Evolutionary conservation across 2,888 invertebrate genomes (phyloP), one percentile per base, ranked within the genome.

Genomic region (Carpatolechia fugitivella): DNA sequence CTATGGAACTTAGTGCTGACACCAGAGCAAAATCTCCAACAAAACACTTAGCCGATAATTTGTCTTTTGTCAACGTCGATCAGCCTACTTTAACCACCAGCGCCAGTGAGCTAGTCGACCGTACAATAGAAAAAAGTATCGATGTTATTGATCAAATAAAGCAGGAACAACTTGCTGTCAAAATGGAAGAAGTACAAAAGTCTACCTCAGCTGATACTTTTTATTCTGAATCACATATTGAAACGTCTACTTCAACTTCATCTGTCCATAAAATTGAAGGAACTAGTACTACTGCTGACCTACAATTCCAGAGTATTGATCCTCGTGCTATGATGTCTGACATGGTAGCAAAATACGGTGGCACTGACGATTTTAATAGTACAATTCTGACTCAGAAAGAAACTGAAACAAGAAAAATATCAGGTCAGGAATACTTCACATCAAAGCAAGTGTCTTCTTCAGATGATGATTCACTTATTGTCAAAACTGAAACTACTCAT

Each of bases 61-160:
- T 89, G 18, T 77, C 89, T 31, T 91, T 91, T 60, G 77, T 90
- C 5, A 91, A 90, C 62, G 86, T 91, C 30, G 88, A 90, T 59
- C 91, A 91, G 64, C 91, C 92, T 30, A 91, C 91, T 20, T 78
- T 89, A 31, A 91, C 91, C 0, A 91, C 80, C 52, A 92, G 91
- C 58, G 91, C 91, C 29, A 91, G 85, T 62, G 92, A 91, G 68
- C 74, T 91, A 30, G 91, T 91, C 10, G 91, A 92, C 67, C 78
- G 89, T 35, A 83, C 87, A 0, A 82, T 90, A 14, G 87, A 89
- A 70, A 89, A 84, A 58, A 88, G 88, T 52, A 80, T 85, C 36
- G 79, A 80, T 47, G 84, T 87, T 0, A 82, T 85, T 40, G 83
- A 84, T 60, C 85, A 90, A 75, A 85, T 85, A 30, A 84, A 86